Percentiles rank a stretch among this genome's conserved stretches.
phyloP scores from a whole-genome alignment of 2,888 invertebrate genomes.

The Eristalis pertinax region DNA sequence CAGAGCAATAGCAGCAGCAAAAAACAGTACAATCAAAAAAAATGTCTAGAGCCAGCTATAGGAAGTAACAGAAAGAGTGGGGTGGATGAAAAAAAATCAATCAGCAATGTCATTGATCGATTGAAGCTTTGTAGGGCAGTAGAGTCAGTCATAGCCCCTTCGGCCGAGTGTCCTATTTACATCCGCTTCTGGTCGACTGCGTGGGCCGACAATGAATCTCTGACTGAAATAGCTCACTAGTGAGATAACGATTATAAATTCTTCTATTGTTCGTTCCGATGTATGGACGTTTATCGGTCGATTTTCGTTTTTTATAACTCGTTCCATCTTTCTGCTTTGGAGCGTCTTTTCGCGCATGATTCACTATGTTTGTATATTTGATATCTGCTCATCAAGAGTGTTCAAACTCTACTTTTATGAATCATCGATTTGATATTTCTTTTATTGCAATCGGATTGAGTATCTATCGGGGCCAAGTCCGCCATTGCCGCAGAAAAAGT shows the following conservation, averaged over 20 bases:
- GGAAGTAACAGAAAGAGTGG: background rate
- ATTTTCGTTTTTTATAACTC: background rate
- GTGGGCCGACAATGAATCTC: conserved; percentile 60
- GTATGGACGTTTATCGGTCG: conserved; percentile 40
- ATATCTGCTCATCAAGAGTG: conserved; percentile 34
- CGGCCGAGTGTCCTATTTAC: conserved; percentile 39
- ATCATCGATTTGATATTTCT: conserved; percentile 29
- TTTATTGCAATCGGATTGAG: conserved; percentile 34
- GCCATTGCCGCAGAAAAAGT: conserved; percentile 2
- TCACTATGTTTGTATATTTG: conserved; percentile 1
- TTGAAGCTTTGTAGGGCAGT: conserved; percentile 68
- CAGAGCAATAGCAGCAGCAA: background rate
- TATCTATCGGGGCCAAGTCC: conserved; percentile 55
- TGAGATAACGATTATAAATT: conserved; percentile 55
- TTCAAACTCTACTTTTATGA: conserved; percentile 45
- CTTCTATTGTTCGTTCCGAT: conserved; percentile 23
- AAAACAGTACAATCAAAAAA: conserved; percentile 3
- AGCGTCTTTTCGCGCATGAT: background rate
- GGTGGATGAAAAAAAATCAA: conserved; percentile 39
- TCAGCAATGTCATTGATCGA: conserved; percentile 71
- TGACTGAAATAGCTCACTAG: conserved; percentile 16
- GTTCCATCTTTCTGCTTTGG: background rate
- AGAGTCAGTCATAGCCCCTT: conserved; percentile 19
- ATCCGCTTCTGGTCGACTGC: conserved; percentile 55
- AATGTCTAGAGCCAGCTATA: background rate